Evolutionary conservation across 2,888 invertebrate genomes (phyloP), one percentile per base, ranked within the genome.

Genomic region (Marronus borbonicus): DNA sequence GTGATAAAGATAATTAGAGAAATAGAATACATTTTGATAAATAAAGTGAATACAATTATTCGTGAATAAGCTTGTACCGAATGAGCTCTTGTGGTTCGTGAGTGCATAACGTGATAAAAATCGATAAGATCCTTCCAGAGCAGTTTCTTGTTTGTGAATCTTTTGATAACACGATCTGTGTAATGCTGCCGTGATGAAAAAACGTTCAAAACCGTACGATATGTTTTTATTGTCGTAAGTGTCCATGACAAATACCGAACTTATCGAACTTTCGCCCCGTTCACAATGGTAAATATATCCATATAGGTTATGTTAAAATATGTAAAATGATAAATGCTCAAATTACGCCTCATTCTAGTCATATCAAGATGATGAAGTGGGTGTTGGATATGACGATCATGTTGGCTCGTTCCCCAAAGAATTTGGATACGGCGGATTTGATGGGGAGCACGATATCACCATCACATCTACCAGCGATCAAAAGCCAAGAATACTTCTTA

Each of bases 401-500:
- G 91, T 92, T 69, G 92, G 93, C 4, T 93, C 94, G 1, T 98
- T 97, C 88, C 96, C 97, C 8, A 97, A 97, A 88, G 96, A 96
- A 87, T 98, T 96, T 89, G 97, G 96, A 62, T 98, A 97, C 88
- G 96, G 96, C 1, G 93, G 94, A 12, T 97, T 95, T 85, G 96
- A 96, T 86, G 95, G 94, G 78, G 95, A 95, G 85, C 93, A 92
- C 65, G 94, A 94, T 84, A 92, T 92, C 17, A 91, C 87, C 82
- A 89, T 91, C 62, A 91, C 92, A 68, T 86, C 91, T 78, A 91
- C 92, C 66, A 93, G 93, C 74, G 96, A 96, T 85, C 94, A 95
- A 83, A 98, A 98, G 88, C 98, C 98, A 66, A 92, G 97, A 83
- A 98, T 98, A 85, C 90, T 98, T 50, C 90, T 98, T 31, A 98